These are phyloP conservation scores for Lagorchestes hirsutus DNA, from an alignment of 2,797 vertebrate species.

Conservation along the genomic window DNA sequence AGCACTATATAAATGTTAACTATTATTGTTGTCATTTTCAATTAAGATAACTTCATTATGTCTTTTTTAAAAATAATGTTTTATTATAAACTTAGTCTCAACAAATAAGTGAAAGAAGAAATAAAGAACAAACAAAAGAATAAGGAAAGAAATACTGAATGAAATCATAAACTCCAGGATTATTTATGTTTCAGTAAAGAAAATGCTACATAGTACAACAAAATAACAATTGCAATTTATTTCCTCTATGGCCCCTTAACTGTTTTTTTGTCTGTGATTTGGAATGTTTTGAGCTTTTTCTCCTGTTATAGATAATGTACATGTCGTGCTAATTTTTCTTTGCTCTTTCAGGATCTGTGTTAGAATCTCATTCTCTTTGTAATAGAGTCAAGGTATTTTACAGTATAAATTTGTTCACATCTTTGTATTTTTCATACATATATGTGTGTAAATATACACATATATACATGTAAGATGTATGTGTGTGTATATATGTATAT, in stretches of 20 bases:
- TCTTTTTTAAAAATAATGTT: not conserved
- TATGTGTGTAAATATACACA: too few relatives aligned
- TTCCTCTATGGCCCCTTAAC: not conserved
- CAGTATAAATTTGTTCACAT: not conserved
- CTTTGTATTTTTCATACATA: not conserved
- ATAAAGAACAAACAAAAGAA: not conserved
- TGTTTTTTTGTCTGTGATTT: not conserved
- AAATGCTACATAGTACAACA: not conserved
- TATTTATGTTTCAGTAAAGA: not conserved
- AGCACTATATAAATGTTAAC: not conserved
- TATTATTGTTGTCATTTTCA: not conserved
- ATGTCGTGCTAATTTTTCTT: not conserved
- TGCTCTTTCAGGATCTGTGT: not conserved
- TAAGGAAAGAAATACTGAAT: not conserved
- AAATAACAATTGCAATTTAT: not conserved
- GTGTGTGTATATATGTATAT: too few relatives aligned
- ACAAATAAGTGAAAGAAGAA: not conserved
- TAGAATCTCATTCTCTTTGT: not conserved
- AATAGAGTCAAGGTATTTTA: not conserved
- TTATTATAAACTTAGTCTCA: not conserved
- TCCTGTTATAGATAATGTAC: not conserved
- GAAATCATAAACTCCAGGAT: not conserved
- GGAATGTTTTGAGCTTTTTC: not conserved
- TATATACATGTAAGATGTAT: too few relatives aligned
- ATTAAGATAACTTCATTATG: not conserved